phyloP scores from a whole-genome alignment of 2,888 invertebrate species.

The Dasysyrphus albostriatus region DNA sequence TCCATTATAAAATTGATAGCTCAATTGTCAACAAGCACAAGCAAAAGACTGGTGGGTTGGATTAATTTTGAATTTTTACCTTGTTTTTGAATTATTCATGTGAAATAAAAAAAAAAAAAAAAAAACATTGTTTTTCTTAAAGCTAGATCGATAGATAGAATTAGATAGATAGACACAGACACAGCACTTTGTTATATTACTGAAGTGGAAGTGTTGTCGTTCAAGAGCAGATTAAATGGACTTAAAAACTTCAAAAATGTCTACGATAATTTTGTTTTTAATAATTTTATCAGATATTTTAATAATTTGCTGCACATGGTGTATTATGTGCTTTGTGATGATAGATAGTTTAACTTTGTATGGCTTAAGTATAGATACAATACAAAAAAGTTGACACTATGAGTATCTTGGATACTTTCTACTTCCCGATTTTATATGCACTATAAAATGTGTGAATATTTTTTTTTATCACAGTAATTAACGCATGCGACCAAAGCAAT shows the following conservation, averaged over 20 bases:
- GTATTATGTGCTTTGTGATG: not conserved
- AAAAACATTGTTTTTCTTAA: conserved; percentile 14
- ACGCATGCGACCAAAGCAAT: conserved; percentile 46
- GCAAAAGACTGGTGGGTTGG: conserved; percentile 12
- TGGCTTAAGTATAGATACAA: not conserved
- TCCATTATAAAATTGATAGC: conserved; percentile 72
- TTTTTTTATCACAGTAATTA: conserved; percentile 56
- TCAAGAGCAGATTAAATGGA: conserved; percentile 48
- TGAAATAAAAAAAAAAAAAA: not conserved
- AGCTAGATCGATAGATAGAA: conserved; percentile 67
- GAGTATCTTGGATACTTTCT: not conserved
- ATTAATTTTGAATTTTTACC: conserved; percentile 12
- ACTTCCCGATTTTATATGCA: not conserved
- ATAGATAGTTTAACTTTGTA: conserved; percentile 26
- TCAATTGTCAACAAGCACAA: conserved; percentile 54
- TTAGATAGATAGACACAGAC: not conserved
- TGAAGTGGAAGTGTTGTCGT: conserved; percentile 1
- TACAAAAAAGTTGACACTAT: not conserved
- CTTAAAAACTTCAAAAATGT: conserved; percentile 48
- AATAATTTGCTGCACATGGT: conserved; percentile 52
- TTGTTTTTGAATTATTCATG: conserved; percentile 28
- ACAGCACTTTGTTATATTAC: not conserved
- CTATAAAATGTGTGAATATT: conserved; percentile 19
- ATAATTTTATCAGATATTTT: not conserved
- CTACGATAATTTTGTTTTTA: not conserved